Base-by-base conservation (phyloP, 1,140 invertebrate species). In the Augochlora pura region DNA sequence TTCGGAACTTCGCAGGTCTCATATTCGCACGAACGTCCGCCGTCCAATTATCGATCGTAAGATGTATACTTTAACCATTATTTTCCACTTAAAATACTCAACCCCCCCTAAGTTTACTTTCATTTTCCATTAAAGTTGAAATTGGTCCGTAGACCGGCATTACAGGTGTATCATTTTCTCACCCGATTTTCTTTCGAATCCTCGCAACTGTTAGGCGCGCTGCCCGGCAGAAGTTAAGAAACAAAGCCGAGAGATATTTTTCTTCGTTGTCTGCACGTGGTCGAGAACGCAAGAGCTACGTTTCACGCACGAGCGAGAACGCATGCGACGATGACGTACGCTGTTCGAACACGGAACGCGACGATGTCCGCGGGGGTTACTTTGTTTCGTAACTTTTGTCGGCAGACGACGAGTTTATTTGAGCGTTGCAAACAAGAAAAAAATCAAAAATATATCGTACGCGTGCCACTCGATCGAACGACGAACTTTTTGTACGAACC, bases 21-120 rank as follows among this genome's bases (percentile, higher is more conserved):
- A 46, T 9, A 10, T 46, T 46, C 49, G 52, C 52, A 57, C n/a
- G 21, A 57, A 57, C 21, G 18, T 57, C 52, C 52, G 21, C 21
- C 7, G 52, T n/a, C 52, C 21, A 18, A 9, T 57, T 57, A 57
- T 57, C 21, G 21, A 57, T n/a, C 21, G 52, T 57, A 57, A 57
- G 52, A n/a, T 67, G 46, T 10, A 59, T 74, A 76, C 16, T 67
- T 21, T 57, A 67, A 68, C 57, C 16, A 18, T 21, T 60, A 18
- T 49, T 77, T 16, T 54, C 65, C 65, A 42, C 12, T 38, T 23
- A 49, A 12, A 46, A 25, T 46, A 66, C 64, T 25, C n/a, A 10
- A 46, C n/a, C 21, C 12, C 21, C 12, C 38, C 12, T 46, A 46
- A 74, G n/a, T 59, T 27, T 27, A 8, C 39, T 68, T 46, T 46